Evolutionary conservation across 2,113 vertebrate genomes (phyloP), one percentile per base, ranked within the genome.

Genomic region (Parotia lawesii): DNA sequence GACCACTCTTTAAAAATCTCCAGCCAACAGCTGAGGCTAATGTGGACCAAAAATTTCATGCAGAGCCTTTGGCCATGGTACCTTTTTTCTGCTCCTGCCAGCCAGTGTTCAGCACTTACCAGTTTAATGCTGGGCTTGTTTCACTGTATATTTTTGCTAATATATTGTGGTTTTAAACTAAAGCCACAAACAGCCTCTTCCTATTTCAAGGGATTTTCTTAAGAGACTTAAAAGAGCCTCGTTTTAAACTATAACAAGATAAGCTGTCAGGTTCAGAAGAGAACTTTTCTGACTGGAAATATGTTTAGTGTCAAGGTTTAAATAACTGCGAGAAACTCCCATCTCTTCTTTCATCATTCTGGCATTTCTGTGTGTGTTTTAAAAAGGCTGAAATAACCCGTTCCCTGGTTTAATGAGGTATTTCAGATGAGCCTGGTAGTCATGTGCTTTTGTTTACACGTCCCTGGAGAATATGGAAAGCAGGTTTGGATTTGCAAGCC

Each of bases 211-310:
- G 80, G 56, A 7, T 10, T 82, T 93, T 89, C 84, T 94, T 48
- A 76, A 85, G 71, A 91, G 81, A 79, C 89, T 94, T 95, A 85
- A 62, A 94, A 93, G 87, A 92, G 47, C 72, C 87, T 94, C 60
- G 79, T 95, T 96, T 96, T 89, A 85, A 95, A 94, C 93, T 77
- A 17, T 83, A 95, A 93, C 93, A 91, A 95, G 94, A 91, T 94
- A 94, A 91, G 54, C 94, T 96, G 87, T 95, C 95, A 89, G 78
- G 73, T 89, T 95, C 58, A 79, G 95, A 80, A 82, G 78, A 83
- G 89, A 86, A 90, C 56, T 48, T 95, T 96, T 89, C 67, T 91
- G 66, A 89, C 87, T 87, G 74, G 80, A 89, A 91, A 76, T 89
- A 71, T 62, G 81, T 94, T 95, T 73, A 61, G 65, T 94, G 89